Evolutionary conservation across 2,113 vertebrate species (phyloP).

Genomic region (Ifrita kowaldi): DNA sequence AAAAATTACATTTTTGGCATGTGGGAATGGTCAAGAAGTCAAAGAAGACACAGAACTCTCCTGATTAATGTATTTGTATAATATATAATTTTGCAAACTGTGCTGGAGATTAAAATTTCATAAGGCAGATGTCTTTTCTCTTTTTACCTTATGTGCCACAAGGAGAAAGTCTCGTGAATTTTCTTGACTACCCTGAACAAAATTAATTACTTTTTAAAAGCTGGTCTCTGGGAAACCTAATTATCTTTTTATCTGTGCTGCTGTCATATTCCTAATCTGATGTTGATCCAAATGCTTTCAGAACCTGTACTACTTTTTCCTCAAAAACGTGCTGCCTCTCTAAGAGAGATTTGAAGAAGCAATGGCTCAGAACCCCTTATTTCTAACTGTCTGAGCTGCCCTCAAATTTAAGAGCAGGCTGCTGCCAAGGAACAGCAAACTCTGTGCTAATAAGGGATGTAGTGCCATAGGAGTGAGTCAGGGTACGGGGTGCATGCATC

Average conservation of each 20-base stretch:
- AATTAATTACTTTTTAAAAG: constrained; percentile 2
- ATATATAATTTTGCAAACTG: not conserved
- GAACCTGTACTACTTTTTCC: not conserved
- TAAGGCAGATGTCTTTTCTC: not conserved
- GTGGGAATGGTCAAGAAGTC: not conserved
- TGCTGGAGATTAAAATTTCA: not conserved
- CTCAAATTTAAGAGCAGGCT: not conserved
- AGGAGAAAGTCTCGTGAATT: not conserved
- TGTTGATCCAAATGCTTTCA: not conserved
- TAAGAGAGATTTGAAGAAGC: not conserved
- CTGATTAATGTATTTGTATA: not conserved
- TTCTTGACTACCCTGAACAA: not conserved
- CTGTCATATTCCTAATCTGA: not conserved
- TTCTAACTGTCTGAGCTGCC: not conserved
- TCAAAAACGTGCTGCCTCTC: not conserved
- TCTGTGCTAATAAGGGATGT: not conserved
- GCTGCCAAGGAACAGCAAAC: not conserved
- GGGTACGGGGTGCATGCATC: not conserved
- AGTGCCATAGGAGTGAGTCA: not conserved
- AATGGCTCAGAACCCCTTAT: not conserved
- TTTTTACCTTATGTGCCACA: not conserved
- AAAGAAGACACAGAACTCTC: not conserved
- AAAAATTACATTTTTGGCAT: not conserved
- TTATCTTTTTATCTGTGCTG: not conserved
- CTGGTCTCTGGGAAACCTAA: not conserved